These are phyloP conservation scores for Brachyptera risi DNA, from an alignment of 2,888 invertebrate genomes.

Conservation along the genomic window DNA sequence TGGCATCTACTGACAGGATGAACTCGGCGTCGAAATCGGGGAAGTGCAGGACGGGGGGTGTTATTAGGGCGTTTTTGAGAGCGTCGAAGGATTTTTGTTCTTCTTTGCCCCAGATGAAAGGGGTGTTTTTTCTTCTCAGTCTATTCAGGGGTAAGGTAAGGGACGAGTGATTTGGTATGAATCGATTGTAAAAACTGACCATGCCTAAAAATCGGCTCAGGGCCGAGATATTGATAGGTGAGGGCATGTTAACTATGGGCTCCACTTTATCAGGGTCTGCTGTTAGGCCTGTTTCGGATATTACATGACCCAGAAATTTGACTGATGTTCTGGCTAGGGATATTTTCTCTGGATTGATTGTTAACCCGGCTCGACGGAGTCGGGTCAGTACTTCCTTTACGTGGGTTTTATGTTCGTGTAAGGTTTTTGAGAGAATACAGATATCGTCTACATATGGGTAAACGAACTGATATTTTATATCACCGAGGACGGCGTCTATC, in stretches of 20 bases:
- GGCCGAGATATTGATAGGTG: not conserved
- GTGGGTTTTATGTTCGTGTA: not conserved
- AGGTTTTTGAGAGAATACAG: not conserved
- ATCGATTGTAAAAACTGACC: not conserved
- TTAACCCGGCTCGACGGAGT: not conserved
- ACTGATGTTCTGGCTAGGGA: not conserved
- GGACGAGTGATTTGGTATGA: not conserved
- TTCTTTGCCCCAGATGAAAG: not conserved
- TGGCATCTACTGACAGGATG: not conserved
- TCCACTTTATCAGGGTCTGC: not conserved
- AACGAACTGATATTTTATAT: conserved; percentile 6
- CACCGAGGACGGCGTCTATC: conserved; percentile 18
- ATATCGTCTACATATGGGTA: not conserved
- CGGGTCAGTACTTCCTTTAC: not conserved
- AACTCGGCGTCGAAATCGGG: not conserved
- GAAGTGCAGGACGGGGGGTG: not conserved
- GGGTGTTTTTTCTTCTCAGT: not conserved
- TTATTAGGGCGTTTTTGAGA: not conserved
- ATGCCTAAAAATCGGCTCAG: not conserved
- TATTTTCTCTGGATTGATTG: not conserved
- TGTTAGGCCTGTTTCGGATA: not conserved
- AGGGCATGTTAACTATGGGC: not conserved
- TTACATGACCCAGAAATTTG: not conserved
- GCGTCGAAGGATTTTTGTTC: not conserved
- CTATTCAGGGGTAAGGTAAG: not conserved